Evolutionary conservation across 2,113 vertebrate species (phyloP).

Genomic region (Rhineura floridana): DNA sequence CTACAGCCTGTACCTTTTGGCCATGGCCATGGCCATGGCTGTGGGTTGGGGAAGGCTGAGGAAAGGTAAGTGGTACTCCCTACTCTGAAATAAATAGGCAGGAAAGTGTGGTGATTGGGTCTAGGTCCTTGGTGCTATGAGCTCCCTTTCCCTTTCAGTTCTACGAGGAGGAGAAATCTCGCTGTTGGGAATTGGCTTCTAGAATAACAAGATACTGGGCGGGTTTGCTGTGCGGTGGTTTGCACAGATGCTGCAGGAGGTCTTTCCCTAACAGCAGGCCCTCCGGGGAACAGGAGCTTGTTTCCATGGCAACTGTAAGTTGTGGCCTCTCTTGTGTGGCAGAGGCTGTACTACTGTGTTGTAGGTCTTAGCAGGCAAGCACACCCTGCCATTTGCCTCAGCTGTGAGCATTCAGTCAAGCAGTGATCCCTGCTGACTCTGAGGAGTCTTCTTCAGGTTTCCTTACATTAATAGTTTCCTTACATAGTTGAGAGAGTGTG

Average conservation of each 20-base stretch:
- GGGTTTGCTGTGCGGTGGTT: neutral
- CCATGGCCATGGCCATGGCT: too few relatives aligned
- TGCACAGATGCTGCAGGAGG: conserved; percentile 12
- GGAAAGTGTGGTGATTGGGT: neutral
- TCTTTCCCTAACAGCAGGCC: neutral
- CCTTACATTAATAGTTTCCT: neutral
- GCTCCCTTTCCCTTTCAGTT: neutral
- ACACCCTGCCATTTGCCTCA: conserved; percentile 1
- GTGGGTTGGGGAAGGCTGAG: neutral
- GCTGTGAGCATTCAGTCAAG: conserved; percentile 11
- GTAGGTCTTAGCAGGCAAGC: conserved; percentile 17
- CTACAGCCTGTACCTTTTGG: neutral
- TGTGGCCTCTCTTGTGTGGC: neutral
- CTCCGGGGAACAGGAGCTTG: conserved; percentile 29
- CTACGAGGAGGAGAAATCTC: neutral
- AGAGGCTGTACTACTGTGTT: neutral
- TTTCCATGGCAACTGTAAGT: conserved; percentile 61
- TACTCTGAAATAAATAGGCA: neutral
- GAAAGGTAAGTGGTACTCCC: neutral
- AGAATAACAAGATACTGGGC: neutral
- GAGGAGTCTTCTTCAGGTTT: neutral
- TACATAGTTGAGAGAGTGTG: neutral
- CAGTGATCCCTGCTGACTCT: conserved; percentile 2
- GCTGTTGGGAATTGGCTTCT: neutral
- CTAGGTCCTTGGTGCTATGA: neutral